These are phyloP conservation scores for Microplitis manilae DNA, from an alignment of 2,888 invertebrate species.

Conservation along the genomic window DNA sequence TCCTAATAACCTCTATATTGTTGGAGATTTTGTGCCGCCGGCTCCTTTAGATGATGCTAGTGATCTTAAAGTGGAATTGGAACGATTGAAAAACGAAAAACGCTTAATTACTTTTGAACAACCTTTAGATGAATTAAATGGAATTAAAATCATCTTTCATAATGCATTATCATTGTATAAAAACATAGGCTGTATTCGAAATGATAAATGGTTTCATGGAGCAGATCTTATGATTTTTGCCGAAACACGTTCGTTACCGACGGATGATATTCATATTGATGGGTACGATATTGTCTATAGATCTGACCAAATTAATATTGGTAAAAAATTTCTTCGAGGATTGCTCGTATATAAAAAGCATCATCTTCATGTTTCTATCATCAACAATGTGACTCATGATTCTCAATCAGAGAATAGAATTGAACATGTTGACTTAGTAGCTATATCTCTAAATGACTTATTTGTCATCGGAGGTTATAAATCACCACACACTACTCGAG, in stretches of 20 bases:
- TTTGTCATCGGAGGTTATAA: too few species aligned
- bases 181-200: neutral
- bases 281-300: neutral
- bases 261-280: neutral
- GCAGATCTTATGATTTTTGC: slow-evolving; percentile 11
- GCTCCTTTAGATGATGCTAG: neutral
- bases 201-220: slow-evolving; percentile 15
- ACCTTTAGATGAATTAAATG: too few species aligned
- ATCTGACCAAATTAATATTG: neutral
- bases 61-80: neutral
- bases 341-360: neutral
- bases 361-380: neutral
- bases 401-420: neutral
- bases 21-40: slow-evolving; percentile 9
- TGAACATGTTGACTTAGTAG: neutral
- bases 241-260: neutral
- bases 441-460: neutral
- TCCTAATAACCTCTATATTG: slow-evolving; percentile 7
- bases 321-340: slow-evolving; percentile 10
- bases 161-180: neutral
- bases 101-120: too few species aligned
- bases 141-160: too few species aligned
- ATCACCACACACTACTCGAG: too few species aligned
- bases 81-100: slow-evolving; percentile 5
- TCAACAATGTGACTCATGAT: neutral